phyloP scores from a whole-genome alignment of 2,888 invertebrate genomes.

The Pyralis farinalis region DNA sequence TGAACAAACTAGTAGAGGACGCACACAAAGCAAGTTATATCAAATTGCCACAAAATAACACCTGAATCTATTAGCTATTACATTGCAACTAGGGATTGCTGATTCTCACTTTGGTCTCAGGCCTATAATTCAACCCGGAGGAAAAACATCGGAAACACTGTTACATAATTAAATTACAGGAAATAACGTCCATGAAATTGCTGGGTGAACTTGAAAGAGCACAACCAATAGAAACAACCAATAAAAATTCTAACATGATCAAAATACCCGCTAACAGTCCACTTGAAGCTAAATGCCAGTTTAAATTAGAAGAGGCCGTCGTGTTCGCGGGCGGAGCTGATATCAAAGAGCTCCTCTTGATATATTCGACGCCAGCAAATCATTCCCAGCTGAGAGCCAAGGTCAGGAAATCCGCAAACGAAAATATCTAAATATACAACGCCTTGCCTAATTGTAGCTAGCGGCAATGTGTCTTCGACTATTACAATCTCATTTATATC shows the following conservation, averaged over 20 bases:
- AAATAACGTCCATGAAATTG: too few relatives aligned
- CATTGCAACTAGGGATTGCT: too few relatives aligned
- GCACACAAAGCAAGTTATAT: too few relatives aligned
- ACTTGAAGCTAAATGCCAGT: not conserved
- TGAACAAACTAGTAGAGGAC: too few relatives aligned
- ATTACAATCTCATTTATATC: not conserved
- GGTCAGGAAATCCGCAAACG: constrained; percentile 8
- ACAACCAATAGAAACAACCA: not conserved
- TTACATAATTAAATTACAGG: too few relatives aligned
- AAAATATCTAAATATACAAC: constrained; percentile 2
- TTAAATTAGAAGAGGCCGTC: not conserved
- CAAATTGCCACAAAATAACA: too few relatives aligned
- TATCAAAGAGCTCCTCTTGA: constrained; percentile 5
- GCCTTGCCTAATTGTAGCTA: constrained; percentile 1
- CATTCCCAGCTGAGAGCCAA: constrained; percentile 4
- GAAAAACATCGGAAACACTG: too few relatives aligned
- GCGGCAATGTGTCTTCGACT: constrained; percentile 2
- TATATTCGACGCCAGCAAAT: not conserved
- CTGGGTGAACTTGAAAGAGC: too few relatives aligned
- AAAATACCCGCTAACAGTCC: not conserved
- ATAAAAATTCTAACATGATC: not conserved
- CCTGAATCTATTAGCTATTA: too few relatives aligned
- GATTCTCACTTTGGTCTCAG: too few relatives aligned
- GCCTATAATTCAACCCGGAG: too few relatives aligned
- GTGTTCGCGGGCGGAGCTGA: not conserved